Conservation (phyloP, 2,797 vertebrate species). For the Pteronotus mesoamericanus region DNA sequence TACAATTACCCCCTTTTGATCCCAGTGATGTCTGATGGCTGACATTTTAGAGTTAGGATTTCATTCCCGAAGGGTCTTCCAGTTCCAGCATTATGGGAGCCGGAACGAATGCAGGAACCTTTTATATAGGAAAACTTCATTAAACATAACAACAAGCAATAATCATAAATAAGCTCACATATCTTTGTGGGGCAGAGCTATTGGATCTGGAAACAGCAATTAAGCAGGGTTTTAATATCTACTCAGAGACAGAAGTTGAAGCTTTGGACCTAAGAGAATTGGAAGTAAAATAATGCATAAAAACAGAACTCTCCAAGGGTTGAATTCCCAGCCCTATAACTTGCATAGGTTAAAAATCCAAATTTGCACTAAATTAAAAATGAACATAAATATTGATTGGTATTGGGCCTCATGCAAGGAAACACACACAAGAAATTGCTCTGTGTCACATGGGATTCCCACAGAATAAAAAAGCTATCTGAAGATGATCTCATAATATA, state of each 20-base stretch:
- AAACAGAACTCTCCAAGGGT: background rate
- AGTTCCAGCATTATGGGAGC: background rate
- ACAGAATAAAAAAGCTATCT: background rate
- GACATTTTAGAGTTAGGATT: slow-evolving; percentile 17
- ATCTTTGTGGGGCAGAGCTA: background rate
- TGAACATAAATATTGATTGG: background rate
- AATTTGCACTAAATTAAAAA: background rate
- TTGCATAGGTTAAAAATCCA: background rate
- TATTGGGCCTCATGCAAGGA: background rate
- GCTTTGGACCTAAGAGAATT: background rate
- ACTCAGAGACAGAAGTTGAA: background rate
- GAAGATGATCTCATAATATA: background rate
- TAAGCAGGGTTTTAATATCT: background rate
- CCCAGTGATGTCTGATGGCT: background rate
- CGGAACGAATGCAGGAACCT: background rate
- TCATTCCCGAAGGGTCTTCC: background rate
- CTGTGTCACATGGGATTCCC: background rate
- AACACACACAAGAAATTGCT: background rate
- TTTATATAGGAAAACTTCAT: background rate
- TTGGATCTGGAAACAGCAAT: background rate
- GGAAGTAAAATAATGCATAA: background rate
- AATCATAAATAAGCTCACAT: background rate
- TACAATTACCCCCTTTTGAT: background rate
- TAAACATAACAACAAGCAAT: background rate
- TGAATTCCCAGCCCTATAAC: background rate